Conservation (phyloP, 2,797 vertebrate species). For the Otus scops region DNA sequence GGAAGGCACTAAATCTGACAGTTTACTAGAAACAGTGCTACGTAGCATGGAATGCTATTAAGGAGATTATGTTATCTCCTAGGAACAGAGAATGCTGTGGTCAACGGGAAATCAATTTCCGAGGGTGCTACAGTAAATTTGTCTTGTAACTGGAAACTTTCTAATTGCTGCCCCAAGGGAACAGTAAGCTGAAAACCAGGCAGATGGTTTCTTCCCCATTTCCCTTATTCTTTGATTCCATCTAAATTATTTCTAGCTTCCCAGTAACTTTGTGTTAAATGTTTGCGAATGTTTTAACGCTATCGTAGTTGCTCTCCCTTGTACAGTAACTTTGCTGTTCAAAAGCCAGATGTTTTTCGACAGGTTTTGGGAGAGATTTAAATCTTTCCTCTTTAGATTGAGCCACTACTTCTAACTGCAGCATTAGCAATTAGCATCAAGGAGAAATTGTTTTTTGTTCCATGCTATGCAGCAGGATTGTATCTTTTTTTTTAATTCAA, state of each 20-base stretch:
- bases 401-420: neutral
- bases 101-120: conserved; percentile 19
- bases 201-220: neutral
- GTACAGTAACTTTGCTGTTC: neutral
- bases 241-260: neutral
- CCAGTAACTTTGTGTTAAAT: neutral
- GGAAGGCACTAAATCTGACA: neutral
- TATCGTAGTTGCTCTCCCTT: neutral
- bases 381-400: neutral
- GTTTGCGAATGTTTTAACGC: neutral
- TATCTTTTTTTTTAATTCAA: neutral
- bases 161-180: conserved; percentile 1
- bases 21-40: neutral
- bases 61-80: conserved; percentile 22
- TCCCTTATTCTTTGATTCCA: neutral
- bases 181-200: neutral
- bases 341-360: neutral
- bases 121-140: neutral
- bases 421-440: neutral
- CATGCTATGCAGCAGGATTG: neutral
- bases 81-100: neutral
- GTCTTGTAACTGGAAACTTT: conserved; percentile 25
- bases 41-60: neutral
- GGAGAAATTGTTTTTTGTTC: neutral
- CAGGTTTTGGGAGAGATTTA: neutral